Evolutionary conservation across 1,140 invertebrate species (phyloP), one percentile per base, ranked within the genome.

Genomic region (Chlorops oryzae): DNA sequence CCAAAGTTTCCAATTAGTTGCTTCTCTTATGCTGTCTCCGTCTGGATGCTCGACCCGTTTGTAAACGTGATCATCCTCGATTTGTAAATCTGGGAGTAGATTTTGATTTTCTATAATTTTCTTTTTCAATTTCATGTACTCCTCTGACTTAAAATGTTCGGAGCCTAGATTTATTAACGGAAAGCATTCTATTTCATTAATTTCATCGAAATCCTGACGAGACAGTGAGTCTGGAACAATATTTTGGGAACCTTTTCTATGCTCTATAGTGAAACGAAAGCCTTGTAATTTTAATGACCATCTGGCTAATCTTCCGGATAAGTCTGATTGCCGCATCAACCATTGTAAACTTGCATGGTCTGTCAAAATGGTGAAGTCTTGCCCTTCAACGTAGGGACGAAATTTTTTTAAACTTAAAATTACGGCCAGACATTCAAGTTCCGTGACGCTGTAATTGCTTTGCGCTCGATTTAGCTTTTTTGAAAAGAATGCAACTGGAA

Each of bases 381-480:
- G 41, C 2, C 65, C 72, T 43, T 70, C 62, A 5, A 77, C 21
- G 54, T 74, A 78, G 5, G 61, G 54, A 32, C 68, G 52, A 51
- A 76, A 77, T 40, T 74, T 70, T 49, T 73, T 56, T 23, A 73
- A 58, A 7, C 61, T 69, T 46, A 59, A 62, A 2, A 77, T 47
- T 7, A 77, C 59, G 5, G 73, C 74, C 13, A 76, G 54, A 42
- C 62, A 65, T 59, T 78, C 75, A 41, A 58, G 50, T 56, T 78
- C 72, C 6, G 70, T 73, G 4, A 61, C 59, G 0, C 21, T 41
- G 38, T 57, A 59, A n/a, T 55, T 57, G 10, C 47, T 12, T 55
- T 51, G 49, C 10, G 45, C 40, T 38, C n/a, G 23, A 32, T 51
- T 55, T 4, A 55, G 25, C 35, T 48, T 55, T 13, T 44, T 39